Conservation (phyloP, 2,113 vertebrate species). For the Oreochromis aureus region DNA sequence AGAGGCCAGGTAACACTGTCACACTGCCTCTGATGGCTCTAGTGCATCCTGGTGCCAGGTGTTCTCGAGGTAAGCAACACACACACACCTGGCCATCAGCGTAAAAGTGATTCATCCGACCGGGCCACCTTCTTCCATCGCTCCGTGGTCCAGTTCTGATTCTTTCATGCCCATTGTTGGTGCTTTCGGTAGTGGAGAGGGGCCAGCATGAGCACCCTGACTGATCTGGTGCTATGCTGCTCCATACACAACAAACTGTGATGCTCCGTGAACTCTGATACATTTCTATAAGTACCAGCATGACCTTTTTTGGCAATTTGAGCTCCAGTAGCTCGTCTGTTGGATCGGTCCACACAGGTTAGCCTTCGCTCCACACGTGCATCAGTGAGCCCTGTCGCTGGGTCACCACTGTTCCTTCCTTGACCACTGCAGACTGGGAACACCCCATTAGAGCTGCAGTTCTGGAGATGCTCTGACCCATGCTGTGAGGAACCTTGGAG, state of each 20-base stretch:
- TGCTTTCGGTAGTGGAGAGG: not conserved
- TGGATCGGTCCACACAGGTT: not conserved
- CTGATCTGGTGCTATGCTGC: not conserved
- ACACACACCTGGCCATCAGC: not conserved
- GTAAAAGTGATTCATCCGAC: not conserved
- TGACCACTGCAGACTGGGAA: not conserved
- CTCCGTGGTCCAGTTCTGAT: not conserved
- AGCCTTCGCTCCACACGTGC: not conserved
- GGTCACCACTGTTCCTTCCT: rapidly evolving
- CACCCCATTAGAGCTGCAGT: not conserved
- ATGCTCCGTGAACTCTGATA: not conserved
- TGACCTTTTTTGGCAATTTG: not conserved
- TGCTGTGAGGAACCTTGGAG: too few species aligned
- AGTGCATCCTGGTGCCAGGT: not conserved
- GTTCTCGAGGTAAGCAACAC: not conserved
- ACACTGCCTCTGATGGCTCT: not conserved
- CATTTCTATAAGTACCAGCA: not conserved
- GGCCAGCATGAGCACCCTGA: not conserved
- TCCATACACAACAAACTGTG: not conserved
- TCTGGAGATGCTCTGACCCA: not conserved
- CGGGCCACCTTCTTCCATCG: not conserved
- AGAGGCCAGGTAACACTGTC: rapidly evolving
- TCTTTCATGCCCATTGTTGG: not conserved
- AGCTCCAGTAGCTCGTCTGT: not conserved
- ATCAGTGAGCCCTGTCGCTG: rapidly evolving